These are phyloP conservation scores for Xenentodon cancila DNA, from an alignment of 2,797 vertebrate species.

Conservation along the genomic window DNA sequence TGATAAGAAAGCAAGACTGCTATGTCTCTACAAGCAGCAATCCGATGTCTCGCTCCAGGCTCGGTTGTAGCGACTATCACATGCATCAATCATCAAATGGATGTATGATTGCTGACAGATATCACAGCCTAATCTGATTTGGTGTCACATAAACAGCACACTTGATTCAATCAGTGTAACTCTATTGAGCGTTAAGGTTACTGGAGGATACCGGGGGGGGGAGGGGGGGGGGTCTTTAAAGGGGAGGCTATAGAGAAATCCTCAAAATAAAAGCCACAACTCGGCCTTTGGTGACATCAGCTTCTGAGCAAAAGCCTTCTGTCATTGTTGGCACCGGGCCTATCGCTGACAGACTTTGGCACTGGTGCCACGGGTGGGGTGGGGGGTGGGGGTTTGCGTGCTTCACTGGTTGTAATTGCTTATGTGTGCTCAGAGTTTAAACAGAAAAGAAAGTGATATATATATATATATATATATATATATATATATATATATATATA, in stretches of 20 bases:
- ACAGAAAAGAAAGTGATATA: background rate
- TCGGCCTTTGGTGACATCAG: constrained; percentile 61
- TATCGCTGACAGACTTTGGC: constrained; percentile 78
- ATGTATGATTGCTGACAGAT: constrained; percentile 25
- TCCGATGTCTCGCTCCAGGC: background rate
- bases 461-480: too few relatives aligned
- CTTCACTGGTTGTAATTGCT: constrained; percentile 56
- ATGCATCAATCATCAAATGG: constrained; percentile 42
- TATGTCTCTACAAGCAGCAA: too few relatives aligned
- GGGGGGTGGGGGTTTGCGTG: constrained; percentile 46
- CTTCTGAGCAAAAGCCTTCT: constrained; percentile 35
- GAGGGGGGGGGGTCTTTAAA: constrained; percentile 13
- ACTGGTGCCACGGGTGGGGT: constrained; percentile 45
- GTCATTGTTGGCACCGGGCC: constrained; percentile 75
- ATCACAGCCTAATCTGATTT: constrained; percentile 42
- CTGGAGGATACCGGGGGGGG: too few relatives aligned
- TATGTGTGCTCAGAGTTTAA: constrained; percentile 46
- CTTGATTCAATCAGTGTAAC: constrained; percentile 53
- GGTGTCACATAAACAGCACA: constrained; percentile 24
- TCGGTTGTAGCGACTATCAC: constrained; percentile 13
- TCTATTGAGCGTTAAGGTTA: constrained; percentile 28
- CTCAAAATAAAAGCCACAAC: constrained; percentile 18
- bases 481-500: too few relatives aligned
- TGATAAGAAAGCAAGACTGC: too few relatives aligned
- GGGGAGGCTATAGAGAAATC: constrained; percentile 4